A percentile compares a stretch with the other conserved stretches of the same genome.
Evolutionary conservation across 2,888 invertebrate genomes (phyloP).

Genomic region (Phrixothrix hirtus): DNA sequence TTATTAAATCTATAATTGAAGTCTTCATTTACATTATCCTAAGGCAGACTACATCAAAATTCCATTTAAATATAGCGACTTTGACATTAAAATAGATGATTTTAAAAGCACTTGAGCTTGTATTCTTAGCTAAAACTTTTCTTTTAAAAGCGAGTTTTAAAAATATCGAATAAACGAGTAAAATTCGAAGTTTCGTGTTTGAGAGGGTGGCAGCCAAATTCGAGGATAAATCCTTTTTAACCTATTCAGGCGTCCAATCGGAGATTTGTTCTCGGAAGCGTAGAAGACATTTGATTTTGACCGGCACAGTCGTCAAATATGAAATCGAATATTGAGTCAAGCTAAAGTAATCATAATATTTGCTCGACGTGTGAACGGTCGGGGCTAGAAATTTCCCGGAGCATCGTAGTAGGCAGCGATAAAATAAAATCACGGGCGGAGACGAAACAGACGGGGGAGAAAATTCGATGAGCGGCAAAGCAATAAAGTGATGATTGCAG

Average conservation of each 20-base stretch:
- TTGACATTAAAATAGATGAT: slow-evolving; percentile 47
- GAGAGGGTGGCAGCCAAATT: slow-evolving; percentile 15
- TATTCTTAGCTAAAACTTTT: slow-evolving; percentile 34
- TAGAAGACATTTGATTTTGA: slow-evolving; percentile 43
- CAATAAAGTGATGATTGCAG: slow-evolving; percentile 56
- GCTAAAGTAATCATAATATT: slow-evolving; percentile 55
- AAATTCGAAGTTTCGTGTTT: slow-evolving; percentile 23
- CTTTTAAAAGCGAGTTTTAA: slow-evolving; percentile 34
- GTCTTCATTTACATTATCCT: slow-evolving; percentile 36
- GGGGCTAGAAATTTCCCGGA: slow-evolving; percentile 35
- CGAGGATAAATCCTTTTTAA: slow-evolving; percentile 27
- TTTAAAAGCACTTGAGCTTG: slow-evolving; percentile 40
- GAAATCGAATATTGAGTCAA: slow-evolving; percentile 52
- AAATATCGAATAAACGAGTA: slow-evolving; percentile 21
- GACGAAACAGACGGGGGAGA: slow-evolving; percentile 49
- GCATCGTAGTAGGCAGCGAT: slow-evolving; percentile 37
- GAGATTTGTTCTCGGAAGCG: slow-evolving; percentile 40
- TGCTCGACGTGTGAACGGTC: slow-evolving; percentile 49
- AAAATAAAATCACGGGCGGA: slow-evolving; percentile 47
- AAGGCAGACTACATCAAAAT: slow-evolving; percentile 46
- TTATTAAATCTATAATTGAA: slow-evolving; percentile 41
- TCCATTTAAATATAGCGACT: slow-evolving; percentile 44
- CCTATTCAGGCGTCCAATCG: slow-evolving; percentile 43
- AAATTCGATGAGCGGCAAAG: slow-evolving; percentile 55
- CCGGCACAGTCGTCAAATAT: slow-evolving; percentile 48